phyloP scores from a whole-genome alignment of 2,888 invertebrate species.

The Thymelicus sylvestris region DNA sequence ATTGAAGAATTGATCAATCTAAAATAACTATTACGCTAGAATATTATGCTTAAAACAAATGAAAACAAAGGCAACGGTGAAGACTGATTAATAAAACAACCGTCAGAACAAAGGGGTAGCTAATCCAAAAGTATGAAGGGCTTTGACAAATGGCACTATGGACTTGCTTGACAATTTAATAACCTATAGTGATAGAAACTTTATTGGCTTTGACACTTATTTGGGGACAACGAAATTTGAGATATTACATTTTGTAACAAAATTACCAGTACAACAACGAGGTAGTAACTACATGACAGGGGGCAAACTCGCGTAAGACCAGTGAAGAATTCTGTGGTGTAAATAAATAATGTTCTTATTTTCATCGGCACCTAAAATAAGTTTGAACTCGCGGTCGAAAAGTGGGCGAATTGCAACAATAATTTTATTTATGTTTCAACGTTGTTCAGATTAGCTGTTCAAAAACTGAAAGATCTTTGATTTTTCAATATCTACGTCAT shows the following conservation, averaged over 20 bases:
- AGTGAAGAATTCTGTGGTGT: no score
- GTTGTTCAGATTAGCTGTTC: neutral
- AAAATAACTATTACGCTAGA: no score
- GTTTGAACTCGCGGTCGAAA: no score
- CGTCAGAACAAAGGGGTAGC: slow-evolving; percentile 54
- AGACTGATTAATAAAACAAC: slow-evolving; percentile 7
- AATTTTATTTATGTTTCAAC: no score
- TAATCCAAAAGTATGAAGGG: slow-evolving; percentile 54
- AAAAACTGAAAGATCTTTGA: neutral
- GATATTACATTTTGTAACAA: slow-evolving; percentile 19
- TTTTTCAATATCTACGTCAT: no score
- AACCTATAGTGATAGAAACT: slow-evolving; percentile 51
- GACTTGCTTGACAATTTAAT: slow-evolving; percentile 47
- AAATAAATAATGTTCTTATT: no score
- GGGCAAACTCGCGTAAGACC: neutral
- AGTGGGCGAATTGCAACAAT: no score
- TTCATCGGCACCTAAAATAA: no score
- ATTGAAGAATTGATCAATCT: no score
- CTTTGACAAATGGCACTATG: slow-evolving; percentile 48
- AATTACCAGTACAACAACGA: no score
- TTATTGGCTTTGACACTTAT: slow-evolving; percentile 50
- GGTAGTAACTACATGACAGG: neutral
- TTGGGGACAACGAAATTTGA: slow-evolving; percentile 36
- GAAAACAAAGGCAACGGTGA: slow-evolving; percentile 1
- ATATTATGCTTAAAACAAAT: neutral